Base-by-base conservation (phyloP, 1,140 invertebrate species). In the Cyclina sinensis region DNA sequence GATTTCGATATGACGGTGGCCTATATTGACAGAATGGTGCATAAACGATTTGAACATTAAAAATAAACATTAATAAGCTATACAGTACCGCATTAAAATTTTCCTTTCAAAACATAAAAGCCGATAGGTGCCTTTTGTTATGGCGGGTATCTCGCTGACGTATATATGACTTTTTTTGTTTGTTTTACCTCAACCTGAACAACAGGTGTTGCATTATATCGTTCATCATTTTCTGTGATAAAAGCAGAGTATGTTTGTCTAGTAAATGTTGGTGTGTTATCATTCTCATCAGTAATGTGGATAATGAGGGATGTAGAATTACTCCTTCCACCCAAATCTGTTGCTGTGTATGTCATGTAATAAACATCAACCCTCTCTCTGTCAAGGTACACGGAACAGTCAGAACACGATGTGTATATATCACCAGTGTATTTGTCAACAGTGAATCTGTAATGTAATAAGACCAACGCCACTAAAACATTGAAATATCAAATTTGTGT, bases 291-390 rank as follows among this genome's bases (percentile, higher is more conserved):
- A 30, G 24, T 7, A 24, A 86, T 24, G 24, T 39, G 24, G 21
- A 86, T 51, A n/a, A 59, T 27, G 0, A 86, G 14, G 0, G 84
- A 78, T 43, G 84, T 78, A 37, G 84, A 86, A n/a, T 86, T 78
- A n/a, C 51, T 59, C 18, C 84, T 76, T 70, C 65, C 81, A 0
- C 30, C 27, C 0, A 0, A 21, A 48, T 86, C 84, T 12, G 51
- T 62, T 24, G 84, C 84, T 0, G 84, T 86, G 18, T 76, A 73
- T 0, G 84, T 86, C 73, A 86, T 76, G 24, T 57, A 86, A 32
- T 57, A 74, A 12, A 68, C 54, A 27, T 78, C 46, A 1, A 30
- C 46, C 74, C 7, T 76, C 30, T 86, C 84, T 43, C 84, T 24
- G n/a, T 86, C 84, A 30, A 86, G 35, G 0, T 74, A 24, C 57